Evolutionary conservation across 1,140 invertebrate species (phyloP).

Genomic region (Phortica variegata): DNA sequence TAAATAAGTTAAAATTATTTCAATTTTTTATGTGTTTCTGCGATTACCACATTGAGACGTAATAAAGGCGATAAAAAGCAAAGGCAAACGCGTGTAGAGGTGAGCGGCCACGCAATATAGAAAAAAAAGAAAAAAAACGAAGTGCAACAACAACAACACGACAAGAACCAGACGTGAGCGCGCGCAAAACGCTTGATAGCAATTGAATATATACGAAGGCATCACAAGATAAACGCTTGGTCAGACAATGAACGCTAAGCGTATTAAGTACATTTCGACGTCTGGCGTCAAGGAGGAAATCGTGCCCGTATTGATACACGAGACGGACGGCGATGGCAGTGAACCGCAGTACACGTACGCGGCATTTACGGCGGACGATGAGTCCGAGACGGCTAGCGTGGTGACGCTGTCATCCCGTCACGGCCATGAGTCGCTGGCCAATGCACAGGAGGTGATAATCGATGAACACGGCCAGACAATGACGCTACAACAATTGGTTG

Average conservation of each 20-base stretch:
- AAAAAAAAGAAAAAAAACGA: constrained; percentile 5
- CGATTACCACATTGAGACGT: constrained; percentile 17
- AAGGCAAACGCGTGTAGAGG: constrained; percentile 10
- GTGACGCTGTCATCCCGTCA: constrained; percentile 31
- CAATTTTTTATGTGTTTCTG: constrained; percentile 13
- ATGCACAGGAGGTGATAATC: constrained; percentile 47
- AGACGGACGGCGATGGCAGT: constrained; percentile 17
- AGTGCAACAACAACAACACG: neutral
- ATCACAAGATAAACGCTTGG: neutral
- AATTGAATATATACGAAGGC: neutral
- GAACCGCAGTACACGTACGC: constrained; percentile 43
- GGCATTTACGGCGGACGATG: constrained; percentile 33
- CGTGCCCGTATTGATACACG: constrained; percentile 43
- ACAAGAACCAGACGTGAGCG: neutral
- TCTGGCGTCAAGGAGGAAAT: constrained; percentile 35
- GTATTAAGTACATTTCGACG: constrained; percentile 35
- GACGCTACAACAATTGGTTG: constrained; percentile 44
- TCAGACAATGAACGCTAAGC: constrained; percentile 40
- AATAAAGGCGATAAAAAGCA: too few relatives aligned
- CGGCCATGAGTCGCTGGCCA: constrained; percentile 33
- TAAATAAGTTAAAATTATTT: constrained; percentile 18
- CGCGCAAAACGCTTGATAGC: neutral
- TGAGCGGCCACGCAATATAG: constrained; percentile 21
- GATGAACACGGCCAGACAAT: constrained; percentile 51
- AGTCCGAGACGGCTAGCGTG: constrained; percentile 33